Evolutionary conservation across 2,113 vertebrate species (phyloP).

Genomic region (Burhinus bistriatus): DNA sequence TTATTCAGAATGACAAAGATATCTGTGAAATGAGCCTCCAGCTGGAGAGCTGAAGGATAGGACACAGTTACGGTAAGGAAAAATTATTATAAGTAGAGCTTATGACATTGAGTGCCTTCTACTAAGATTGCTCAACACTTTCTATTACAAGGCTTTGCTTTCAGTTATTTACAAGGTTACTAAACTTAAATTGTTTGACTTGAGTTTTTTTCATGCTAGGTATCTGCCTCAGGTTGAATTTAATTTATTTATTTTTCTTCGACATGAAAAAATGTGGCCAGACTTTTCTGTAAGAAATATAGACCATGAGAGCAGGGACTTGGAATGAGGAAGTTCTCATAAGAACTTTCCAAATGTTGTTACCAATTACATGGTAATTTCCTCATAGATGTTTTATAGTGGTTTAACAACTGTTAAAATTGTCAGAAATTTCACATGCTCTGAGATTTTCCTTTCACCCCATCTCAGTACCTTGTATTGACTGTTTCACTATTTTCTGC

Average conservation of each 20-base stretch:
- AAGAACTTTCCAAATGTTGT: neutral
- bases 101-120: neutral
- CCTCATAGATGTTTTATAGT: neutral
- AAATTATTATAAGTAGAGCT: neutral
- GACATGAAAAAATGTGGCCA: neutral
- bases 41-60: neutral
- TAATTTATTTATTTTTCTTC: neutral
- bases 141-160: neutral
- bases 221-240: neutral
- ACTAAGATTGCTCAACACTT: neutral
- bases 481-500: neutral
- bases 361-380: neutral
- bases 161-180: neutral
- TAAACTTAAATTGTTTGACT: neutral
- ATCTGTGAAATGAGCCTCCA: neutral
- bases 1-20: constrained; percentile 13
- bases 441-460: neutral
- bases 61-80: neutral
- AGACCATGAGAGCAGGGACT: neutral
- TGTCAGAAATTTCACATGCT: neutral
- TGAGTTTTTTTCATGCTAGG: neutral
- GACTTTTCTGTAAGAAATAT: neutral
- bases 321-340: neutral
- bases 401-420: neutral
- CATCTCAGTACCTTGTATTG: neutral